phyloP scores from a whole-genome alignment of 2,888 invertebrate species.

The Drosophila pseudotakahashii region DNA sequence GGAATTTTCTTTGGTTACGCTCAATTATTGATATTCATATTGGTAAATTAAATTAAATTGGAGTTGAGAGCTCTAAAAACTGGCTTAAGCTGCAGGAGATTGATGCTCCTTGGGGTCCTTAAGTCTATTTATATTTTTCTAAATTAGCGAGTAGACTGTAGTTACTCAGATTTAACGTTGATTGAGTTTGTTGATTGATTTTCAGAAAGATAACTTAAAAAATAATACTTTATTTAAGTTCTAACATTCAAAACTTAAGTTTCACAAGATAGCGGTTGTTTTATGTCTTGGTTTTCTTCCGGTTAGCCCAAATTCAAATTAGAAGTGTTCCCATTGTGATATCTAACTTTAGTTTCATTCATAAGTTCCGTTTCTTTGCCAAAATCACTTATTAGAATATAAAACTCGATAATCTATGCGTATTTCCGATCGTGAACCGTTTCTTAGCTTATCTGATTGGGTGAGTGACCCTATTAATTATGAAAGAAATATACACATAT shows the following conservation, averaged over 20 bases:
- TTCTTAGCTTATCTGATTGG: conserved; percentile 7
- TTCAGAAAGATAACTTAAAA: neutral
- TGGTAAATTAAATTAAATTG: conserved; percentile 43
- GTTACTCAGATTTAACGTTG: neutral
- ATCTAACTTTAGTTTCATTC: conserved; percentile 3
- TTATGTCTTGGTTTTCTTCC: conserved; percentile 5
- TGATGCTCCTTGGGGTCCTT: neutral
- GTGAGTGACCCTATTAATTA: conserved; percentile 54
- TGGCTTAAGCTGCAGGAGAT: conserved; percentile 3
- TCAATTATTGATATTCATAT: conserved; percentile 46
- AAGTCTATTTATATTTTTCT: conserved; percentile 7
- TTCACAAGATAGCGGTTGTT: conserved; percentile 1
- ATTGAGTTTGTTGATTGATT: conserved; percentile 8
- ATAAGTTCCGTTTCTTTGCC: conserved; percentile 25
- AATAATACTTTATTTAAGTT: no score
- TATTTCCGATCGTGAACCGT: conserved; percentile 20
- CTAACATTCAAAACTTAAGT: no score
- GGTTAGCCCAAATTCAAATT: conserved; percentile 10
- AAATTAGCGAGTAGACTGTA: neutral
- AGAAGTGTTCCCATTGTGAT: conserved; percentile 2
- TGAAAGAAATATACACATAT: conserved; percentile 17
- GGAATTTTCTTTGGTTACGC: conserved; percentile 15
- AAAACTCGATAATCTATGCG: conserved; percentile 1
- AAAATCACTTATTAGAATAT: conserved; percentile 15
- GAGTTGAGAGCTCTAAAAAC: conserved; percentile 5